A percentile compares a stretch with the other conserved stretches of the same genome.
phyloP scores from a whole-genome alignment of 2,113 vertebrate species.

The Orycteropus afer region DNA sequence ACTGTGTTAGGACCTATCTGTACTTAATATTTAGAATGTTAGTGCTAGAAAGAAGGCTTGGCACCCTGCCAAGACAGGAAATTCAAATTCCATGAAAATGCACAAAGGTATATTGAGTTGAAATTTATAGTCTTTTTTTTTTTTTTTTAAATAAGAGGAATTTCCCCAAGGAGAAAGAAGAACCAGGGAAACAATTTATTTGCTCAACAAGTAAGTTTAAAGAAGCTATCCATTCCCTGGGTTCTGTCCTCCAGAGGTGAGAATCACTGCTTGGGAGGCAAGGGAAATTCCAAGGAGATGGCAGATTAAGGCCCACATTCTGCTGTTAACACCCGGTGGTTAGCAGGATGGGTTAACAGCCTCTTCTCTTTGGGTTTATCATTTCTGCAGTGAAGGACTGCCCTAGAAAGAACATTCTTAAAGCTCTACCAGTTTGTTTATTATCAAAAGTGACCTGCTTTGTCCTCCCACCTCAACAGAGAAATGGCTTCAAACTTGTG shows the following conservation, averaged over 20 bases:
- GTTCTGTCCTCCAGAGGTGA: background rate
- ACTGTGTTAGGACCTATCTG: background rate
- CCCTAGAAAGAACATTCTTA: background rate
- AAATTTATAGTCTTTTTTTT: background rate
- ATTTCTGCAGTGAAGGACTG: background rate
- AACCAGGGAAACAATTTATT: background rate
- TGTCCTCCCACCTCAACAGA: background rate
- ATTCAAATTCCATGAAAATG: conserved; percentile 16
- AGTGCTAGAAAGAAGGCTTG: background rate
- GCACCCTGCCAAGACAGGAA: background rate
- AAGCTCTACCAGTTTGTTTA: background rate
- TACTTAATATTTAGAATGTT: background rate
- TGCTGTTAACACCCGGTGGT: background rate
- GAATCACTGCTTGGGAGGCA: background rate
- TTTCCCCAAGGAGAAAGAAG: background rate
- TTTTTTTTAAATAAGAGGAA: background rate
- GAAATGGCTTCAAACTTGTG: conserved; percentile 9
- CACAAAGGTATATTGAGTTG: background rate
- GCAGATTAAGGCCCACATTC: background rate
- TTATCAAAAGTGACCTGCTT: background rate
- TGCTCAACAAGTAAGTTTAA: background rate
- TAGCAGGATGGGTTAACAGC: background rate
- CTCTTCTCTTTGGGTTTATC: background rate
- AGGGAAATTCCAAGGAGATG: background rate
- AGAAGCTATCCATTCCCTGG: background rate